phyloP scores from a whole-genome alignment of 1,140 invertebrate species.

The Hyphantria cunea region DNA sequence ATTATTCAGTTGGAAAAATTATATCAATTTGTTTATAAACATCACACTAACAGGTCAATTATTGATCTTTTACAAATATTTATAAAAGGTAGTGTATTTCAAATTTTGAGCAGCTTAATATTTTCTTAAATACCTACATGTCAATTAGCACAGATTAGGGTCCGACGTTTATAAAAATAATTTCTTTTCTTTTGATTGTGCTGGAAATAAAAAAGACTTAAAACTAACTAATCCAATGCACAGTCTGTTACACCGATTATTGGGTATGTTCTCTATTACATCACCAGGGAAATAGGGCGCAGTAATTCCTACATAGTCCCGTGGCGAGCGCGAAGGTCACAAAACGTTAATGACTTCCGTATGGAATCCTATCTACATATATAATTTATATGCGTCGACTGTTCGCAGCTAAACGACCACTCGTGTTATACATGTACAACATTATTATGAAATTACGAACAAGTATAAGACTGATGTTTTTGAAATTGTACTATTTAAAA shows the following conservation, averaged over 20 bases:
- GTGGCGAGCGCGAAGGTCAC: slow-evolving; percentile 53
- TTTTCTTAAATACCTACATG: no score
- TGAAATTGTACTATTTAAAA: background rate
- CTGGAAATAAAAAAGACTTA: no score
- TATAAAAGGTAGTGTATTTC: no score
- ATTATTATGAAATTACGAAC: background rate
- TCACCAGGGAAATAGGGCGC: slow-evolving; percentile 61
- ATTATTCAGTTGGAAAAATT: no score
- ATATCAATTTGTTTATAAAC: no score
- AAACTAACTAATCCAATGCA: slow-evolving; percentile 22
- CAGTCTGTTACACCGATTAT: slow-evolving; percentile 30
- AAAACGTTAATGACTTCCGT: slow-evolving; percentile 61
- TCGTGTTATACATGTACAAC: background rate
- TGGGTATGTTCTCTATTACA: slow-evolving; percentile 41
- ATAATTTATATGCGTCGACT: slow-evolving; percentile 36
- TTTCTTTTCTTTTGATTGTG: no score
- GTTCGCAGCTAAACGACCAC: slow-evolving; percentile 10
- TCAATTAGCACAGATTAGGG: no score
- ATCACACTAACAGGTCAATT: no score
- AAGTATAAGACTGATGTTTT: background rate
- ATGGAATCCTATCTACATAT: slow-evolving; percentile 60
- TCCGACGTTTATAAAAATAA: no score
- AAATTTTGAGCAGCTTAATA: no score
- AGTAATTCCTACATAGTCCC: slow-evolving; percentile 39
- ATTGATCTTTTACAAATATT: no score